Evolutionary conservation across 2,113 vertebrate genomes (phyloP), one percentile per base, ranked within the genome.

Genomic region (Emberiza fucata): DNA sequence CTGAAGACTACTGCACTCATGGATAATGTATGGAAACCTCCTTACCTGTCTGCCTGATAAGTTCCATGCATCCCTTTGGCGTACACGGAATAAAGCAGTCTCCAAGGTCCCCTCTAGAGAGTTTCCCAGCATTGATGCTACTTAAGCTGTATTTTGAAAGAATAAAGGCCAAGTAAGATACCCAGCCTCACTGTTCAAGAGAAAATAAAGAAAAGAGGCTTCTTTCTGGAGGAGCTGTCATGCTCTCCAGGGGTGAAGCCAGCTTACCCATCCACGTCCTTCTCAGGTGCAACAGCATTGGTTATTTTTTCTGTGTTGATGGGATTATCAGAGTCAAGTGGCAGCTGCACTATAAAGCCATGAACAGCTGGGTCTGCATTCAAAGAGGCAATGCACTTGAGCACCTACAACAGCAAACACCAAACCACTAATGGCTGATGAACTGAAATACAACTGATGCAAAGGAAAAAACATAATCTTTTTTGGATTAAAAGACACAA

Each of bases 81-180:
- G 99, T 99, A 97, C 99, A 99, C 8, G 99, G 99, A 91, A 99
- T 98, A 97, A 99, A 99, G 95, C 99, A 99, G 97, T 99, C 98
- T 12, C 97, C 97, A 25, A 99, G 97, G 92, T 99, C 99, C 35
- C 99, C 99, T 84, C 99, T 99, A 31, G 99, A 98, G 51, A 99
- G 98, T 73, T 99, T 99, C 70, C 99, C 99, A 65, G 99, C 99
- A 90, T 98, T 99, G 94, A 99, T 97, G 91, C 99, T 99, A 68
- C 99, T 99, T 95, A 99, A 96, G 61, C 99, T 99, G 92, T 35
- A 95, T 94, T 93, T 82, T 65, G 65, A 94, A 81, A 69, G 60
- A 89, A 84, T 15, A 93, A 95, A 94, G 28, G 68, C 51, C 50
- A 89, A 71, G 28, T 92, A 89, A 95, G 64, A 76, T 11, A 72